Base-by-base conservation (phyloP, 1,140 invertebrate genomes). In the Gerris buenoi region DNA sequence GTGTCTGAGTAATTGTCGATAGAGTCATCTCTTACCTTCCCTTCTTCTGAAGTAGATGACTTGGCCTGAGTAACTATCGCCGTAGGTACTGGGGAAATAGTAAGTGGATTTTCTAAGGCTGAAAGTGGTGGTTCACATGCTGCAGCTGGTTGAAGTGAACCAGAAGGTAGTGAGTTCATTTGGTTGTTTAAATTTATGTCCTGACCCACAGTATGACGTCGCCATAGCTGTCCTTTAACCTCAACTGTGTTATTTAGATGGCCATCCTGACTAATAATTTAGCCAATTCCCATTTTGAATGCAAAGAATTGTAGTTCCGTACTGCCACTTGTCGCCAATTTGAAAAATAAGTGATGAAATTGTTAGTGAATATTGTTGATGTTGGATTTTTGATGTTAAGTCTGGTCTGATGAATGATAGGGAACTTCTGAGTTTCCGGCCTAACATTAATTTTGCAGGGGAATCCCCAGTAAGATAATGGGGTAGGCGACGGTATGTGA, bases 401-500 rank as follows among this genome's bases (percentile, higher is more conserved):
- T 46, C 33, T 18, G 33, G 18, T 18, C 18, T 46, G 5, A 46
- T 10, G 18, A 46, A 46, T 10, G 33, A 46, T 10, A 46, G 33
- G 33, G 33, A 5, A 46, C 33, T 46, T 18, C 33, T 46, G 18
- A 46, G 18, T 18, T 46, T 18, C 18, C 33, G 5, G 33, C 33
- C 33, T 18, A 46, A 46, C 33, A 46, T 46, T 18, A 46, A 46
- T 46, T 46, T 46, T 46, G 63, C 63, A 5, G 63, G 63, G 15
- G 63, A 64, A 13, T 64, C 23, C 22, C 15, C 18, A 5, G 63
- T 64, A 27, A 26, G 15, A 25, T 10, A 18, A 27, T 64, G 63
- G 13, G 63, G 14, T 10, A 27, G 10, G 2, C 63, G 63, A 64
- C 63, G 63, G 27, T 64, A 64, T 18, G 63, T 27, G 27, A 64